Percentiles rank a stretch among this genome's conserved stretches.
phyloP scores from a whole-genome alignment of 2,797 vertebrate species.

The Falco novaeseelandiae region DNA sequence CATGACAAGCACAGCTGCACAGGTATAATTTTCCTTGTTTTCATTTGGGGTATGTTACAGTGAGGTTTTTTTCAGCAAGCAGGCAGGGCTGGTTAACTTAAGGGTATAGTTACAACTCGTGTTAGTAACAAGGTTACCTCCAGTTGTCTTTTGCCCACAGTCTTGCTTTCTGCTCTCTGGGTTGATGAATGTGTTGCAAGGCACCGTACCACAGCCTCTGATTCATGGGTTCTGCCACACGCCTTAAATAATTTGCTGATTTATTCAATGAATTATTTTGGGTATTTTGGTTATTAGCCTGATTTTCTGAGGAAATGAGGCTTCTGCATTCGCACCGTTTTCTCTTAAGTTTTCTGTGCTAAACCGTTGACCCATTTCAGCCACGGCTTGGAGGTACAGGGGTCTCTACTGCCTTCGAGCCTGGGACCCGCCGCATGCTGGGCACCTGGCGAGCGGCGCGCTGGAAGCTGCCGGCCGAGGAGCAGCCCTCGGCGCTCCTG shows the following conservation, averaged over 20 bases:
- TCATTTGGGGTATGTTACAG: background rate
- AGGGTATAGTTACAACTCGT: background rate
- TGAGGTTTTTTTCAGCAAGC: background rate
- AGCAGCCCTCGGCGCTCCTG: accelerated
- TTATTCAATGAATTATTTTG: background rate
- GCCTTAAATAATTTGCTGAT: background rate
- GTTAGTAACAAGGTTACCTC: background rate
- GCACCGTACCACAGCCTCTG: accelerated
- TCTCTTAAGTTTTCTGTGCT: background rate
- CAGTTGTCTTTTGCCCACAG: accelerated
- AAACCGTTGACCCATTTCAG: background rate
- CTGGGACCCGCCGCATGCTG: accelerated
- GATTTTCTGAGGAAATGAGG: background rate
- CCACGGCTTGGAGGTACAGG: accelerated
- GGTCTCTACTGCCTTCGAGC: accelerated
- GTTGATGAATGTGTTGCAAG: accelerated
- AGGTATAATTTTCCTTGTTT: background rate
- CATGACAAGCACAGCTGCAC: accelerated
- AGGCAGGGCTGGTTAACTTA: background rate
- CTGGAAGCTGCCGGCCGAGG: background rate
- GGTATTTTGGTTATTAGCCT: background rate
- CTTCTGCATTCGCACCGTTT: accelerated
- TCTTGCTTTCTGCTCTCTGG: background rate
- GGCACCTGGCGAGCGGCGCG: background rate
- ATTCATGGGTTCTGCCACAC: background rate